These are phyloP conservation scores for Tokudaia tokunoshimensis DNA, from an alignment of 2,797 vertebrate genomes.

Conservation along the genomic window DNA sequence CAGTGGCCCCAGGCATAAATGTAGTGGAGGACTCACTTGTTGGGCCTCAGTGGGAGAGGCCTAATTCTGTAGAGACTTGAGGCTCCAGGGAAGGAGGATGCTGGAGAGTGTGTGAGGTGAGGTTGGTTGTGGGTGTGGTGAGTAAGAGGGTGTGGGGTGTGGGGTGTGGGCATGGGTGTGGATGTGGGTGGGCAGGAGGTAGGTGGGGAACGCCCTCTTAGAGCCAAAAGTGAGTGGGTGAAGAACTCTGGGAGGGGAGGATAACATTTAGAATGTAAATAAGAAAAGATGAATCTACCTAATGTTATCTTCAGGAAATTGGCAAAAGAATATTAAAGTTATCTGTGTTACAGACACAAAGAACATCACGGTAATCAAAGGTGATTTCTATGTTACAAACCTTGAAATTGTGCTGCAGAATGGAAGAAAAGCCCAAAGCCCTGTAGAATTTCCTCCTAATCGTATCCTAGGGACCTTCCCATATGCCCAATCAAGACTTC, in stretches of 20 bases:
- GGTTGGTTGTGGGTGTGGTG: not conserved
- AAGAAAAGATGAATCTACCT: not conserved
- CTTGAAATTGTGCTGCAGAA: not conserved
- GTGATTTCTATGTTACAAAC: not conserved
- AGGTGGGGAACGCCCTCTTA: not conserved
- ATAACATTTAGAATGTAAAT: not conserved
- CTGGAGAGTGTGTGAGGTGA: not conserved
- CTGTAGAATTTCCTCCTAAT: not conserved
- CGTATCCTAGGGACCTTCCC: rapidly evolving
- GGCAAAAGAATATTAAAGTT: not conserved
- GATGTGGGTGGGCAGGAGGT: not conserved
- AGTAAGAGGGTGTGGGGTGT: too few relatives aligned
- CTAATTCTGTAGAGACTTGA: not conserved
- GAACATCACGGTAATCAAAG: not conserved
- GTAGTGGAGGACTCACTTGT: not conserved
- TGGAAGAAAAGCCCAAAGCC: too few relatives aligned
- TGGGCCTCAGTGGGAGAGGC: not conserved
- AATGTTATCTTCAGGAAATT: not conserved
- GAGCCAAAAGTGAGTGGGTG: not conserved
- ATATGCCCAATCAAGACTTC: not conserved
- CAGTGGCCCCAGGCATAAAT: not conserved
- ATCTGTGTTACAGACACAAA: not conserved
- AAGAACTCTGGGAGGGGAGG: not conserved
- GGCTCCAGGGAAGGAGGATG: not conserved
- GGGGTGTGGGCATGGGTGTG: too few relatives aligned